These are phyloP conservation scores for Drosophila macrospina DNA, from an alignment of 2,888 invertebrate genomes.

Conservation along the genomic window DNA sequence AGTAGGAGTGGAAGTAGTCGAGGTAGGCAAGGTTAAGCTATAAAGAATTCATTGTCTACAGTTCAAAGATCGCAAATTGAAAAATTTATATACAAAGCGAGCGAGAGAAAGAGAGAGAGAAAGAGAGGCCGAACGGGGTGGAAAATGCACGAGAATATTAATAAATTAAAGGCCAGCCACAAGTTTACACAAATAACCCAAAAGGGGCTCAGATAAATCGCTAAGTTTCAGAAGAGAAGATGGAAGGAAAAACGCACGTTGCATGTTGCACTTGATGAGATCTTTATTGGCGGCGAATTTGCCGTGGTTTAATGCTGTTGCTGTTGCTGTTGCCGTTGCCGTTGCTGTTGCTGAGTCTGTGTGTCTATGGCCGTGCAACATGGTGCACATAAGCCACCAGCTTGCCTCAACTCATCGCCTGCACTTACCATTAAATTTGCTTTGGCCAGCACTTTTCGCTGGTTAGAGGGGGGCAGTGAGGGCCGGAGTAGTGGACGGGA, in stretches of 20 bases:
- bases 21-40: slow-evolving; percentile 78
- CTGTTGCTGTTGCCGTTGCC: not conserved
- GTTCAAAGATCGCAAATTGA: slow-evolving; percentile 82
- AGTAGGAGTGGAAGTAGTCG: slow-evolving; percentile 25
- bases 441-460: slow-evolving; percentile 1
- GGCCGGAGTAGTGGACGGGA: too few species aligned
- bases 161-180: slow-evolving; percentile 75
- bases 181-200: slow-evolving; percentile 68
- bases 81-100: slow-evolving; percentile 66
- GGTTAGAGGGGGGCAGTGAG: too few species aligned
- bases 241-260: slow-evolving; percentile 52
- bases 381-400: slow-evolving; percentile 62
- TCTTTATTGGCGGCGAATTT: slow-evolving; percentile 71
- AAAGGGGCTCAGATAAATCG: slow-evolving; percentile 33
- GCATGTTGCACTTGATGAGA: slow-evolving; percentile 79
- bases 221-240: not conserved
- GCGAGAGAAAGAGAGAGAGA: slow-evolving; percentile 7
- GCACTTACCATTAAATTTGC: slow-evolving; percentile 44
- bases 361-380: slow-evolving; percentile 43
- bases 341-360: too few species aligned
- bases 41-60: slow-evolving; percentile 78
- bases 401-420: slow-evolving; percentile 48
- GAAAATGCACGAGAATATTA: slow-evolving; percentile 77
- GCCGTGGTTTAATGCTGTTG: not conserved
- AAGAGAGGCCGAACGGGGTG: slow-evolving; percentile 44